Base-by-base conservation (phyloP, 2,797 vertebrate species). In the Spinus pinus region DNA sequence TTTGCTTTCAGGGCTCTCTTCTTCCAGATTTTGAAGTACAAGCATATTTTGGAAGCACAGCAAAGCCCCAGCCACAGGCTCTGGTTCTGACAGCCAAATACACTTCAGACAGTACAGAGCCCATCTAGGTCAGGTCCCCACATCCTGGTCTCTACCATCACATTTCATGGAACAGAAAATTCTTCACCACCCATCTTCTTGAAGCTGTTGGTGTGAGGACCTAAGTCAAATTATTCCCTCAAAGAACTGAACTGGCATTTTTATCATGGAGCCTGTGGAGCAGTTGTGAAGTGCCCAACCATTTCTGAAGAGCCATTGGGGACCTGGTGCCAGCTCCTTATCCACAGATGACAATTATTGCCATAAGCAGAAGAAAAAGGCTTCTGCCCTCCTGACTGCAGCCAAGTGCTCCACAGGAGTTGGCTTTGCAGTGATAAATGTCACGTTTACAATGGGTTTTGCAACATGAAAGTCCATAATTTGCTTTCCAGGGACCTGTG, bases 401-500 rank as follows among this genome's bases (percentile, higher is more conserved):
- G 89, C 80, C 92, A 92, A 96, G 93, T 53, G 81, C 81, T 93
- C 44, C 73, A 51, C 54, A 31, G 18, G 81, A 85, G 35, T 44
- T 84, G 91, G 79, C 75, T 96, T 67, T 94, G 83, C 81, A 93
- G 70, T 47, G 84, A 85, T 94, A 96, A 95, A 96, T 97, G 94
- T 96, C 94, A 95, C 58, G 49, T 89, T 96, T 88, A 94, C 94
- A 95, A 94, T 39, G 71, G 70, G 30, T 4, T 88, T 93, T 88
- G 82, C 67, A 81, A 95, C 91, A 93, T 41, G 28, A 56, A 96
- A 88, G 93, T 95, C 93, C 70, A 11, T 91, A 80, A 96, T 96
- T 96, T 96, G 82, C 91, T 97, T 96, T 94, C 95, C 91, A 95
- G 85, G 90, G 95, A 96, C 93, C 74, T 81, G 47, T 37, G 73